A percentile compares a stretch with the other conserved stretches of the same genome.
Evolutionary conservation across 2,888 invertebrate genomes (phyloP).

Genomic region (Ommatoiulus sabulosus): DNA sequence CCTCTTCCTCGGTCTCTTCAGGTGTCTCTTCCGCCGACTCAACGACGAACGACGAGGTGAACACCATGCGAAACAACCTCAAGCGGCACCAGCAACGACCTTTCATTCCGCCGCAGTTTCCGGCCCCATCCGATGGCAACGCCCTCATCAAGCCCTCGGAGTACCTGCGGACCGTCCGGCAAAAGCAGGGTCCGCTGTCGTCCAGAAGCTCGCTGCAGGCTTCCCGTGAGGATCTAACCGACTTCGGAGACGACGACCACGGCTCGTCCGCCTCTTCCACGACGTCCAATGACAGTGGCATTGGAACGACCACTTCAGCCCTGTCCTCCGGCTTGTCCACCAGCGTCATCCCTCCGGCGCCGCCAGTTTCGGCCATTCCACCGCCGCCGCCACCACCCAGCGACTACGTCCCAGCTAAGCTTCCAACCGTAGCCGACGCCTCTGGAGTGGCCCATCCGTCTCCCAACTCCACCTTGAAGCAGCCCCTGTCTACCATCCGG

Average conservation of each 20-base stretch:
- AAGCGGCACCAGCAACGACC: slow-evolving; percentile 80
- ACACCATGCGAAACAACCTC: neutral
- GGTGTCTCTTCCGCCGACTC: slow-evolving; percentile 7
- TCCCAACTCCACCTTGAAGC: slow-evolving; percentile 71
- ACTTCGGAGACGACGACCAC: slow-evolving; percentile 54
- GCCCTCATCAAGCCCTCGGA: slow-evolving; percentile 92
- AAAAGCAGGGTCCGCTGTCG: slow-evolving; percentile 56
- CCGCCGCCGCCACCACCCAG: slow-evolving; percentile 58
- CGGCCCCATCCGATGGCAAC: slow-evolving; percentile 78
- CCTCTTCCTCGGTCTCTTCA: slow-evolving; percentile 32
- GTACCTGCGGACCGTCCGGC: slow-evolving; percentile 82
- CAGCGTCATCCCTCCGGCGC: neutral
- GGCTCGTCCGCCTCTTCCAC: slow-evolving; percentile 57
- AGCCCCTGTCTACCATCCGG: slow-evolving; percentile 88
- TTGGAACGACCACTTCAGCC: slow-evolving; percentile 57
- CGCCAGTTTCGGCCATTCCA: slow-evolving; percentile 50
- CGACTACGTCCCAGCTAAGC: slow-evolving; percentile 66
- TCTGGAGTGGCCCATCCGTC: slow-evolving; percentile 62
- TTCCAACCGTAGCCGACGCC: slow-evolving; percentile 62
- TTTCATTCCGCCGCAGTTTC: slow-evolving; percentile 92
- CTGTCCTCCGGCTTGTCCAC: neutral
- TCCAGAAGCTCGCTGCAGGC: slow-evolving; percentile 37
- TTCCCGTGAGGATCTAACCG: slow-evolving; percentile 60
- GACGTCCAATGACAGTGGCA: slow-evolving; percentile 59
- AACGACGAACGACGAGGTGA: neutral